Percentiles rank a stretch among this genome's conserved stretches.
phyloP scores from a whole-genome alignment of 2,113 vertebrate species.

The Aplodontia rufa region DNA sequence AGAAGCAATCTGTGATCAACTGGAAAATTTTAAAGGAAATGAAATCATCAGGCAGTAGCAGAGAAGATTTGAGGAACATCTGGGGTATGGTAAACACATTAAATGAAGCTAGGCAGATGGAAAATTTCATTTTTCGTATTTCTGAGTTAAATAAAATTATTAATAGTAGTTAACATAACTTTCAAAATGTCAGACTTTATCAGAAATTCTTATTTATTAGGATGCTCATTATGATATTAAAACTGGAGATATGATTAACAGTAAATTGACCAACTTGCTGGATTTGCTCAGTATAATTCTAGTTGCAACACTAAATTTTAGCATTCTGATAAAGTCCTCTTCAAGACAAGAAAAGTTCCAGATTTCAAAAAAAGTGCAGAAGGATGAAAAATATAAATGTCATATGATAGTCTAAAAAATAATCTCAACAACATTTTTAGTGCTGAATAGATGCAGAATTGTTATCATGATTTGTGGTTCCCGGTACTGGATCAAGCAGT shows the following conservation, averaged over 20 bases:
- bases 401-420: neutral
- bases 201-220: neutral
- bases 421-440: neutral
- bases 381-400: neutral
- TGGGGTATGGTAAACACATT: neutral
- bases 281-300: neutral
- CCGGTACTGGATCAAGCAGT: neutral
- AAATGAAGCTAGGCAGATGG: neutral
- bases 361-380: neutral
- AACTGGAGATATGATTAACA: neutral
- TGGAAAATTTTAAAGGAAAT: slow-evolving; percentile 26
- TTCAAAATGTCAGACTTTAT: neutral
- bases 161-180: neutral
- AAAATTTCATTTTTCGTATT: neutral
- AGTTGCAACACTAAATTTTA: neutral
- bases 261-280: neutral
- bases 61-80: neutral
- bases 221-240: no score
- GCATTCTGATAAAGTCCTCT: neutral
- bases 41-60: neutral
- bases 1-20: neutral
- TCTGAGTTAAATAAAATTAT: neutral
- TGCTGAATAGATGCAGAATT: neutral
- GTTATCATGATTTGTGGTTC: neutral
- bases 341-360: neutral